Conservation (phyloP, 1,140 invertebrate species). For the Drosophila guanche region DNA sequence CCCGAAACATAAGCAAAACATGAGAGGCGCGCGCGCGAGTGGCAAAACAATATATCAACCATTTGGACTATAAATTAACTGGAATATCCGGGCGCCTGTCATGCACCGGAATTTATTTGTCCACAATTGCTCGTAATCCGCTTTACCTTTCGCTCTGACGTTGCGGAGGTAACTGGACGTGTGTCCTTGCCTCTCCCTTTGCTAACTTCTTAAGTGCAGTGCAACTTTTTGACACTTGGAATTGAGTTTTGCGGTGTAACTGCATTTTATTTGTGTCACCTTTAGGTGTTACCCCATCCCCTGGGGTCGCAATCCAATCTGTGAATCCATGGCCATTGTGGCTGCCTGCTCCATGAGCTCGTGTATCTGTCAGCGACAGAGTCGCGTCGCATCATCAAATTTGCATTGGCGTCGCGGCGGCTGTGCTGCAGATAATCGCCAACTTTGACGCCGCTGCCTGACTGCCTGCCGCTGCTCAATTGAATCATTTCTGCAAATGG, state of each 20-base stretch:
- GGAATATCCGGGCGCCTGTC: conserved; percentile 22
- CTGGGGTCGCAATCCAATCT: conserved; percentile 35
- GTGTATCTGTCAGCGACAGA: conserved; percentile 13
- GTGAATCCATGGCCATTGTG: conserved; percentile 31
- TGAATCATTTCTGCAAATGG: conserved; percentile 56
- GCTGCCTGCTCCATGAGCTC: conserved; percentile 9
- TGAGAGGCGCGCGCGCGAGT: not conserved
- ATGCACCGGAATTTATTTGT: conserved; percentile 47
- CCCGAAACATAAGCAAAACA: conserved; percentile 53
- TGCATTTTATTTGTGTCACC: conserved; percentile 75
- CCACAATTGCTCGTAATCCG: conserved; percentile 52
- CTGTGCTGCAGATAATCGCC: conserved; percentile 64
- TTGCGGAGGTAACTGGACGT: conserved; percentile 3
- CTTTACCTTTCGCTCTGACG: conserved; percentile 46
- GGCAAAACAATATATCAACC: conserved; percentile 53
- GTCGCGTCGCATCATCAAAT: conserved; percentile 55
- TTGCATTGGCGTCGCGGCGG: conserved; percentile 54
- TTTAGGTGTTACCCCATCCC: not conserved
- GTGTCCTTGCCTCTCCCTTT: conserved; percentile 4
- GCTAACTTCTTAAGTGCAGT: conserved; percentile 79
- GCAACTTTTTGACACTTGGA: conserved; percentile 79
- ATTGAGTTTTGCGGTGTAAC: conserved; percentile 81
- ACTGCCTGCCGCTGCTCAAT: conserved; percentile 14
- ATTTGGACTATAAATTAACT: conserved; percentile 62
- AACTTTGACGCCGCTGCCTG: conserved; percentile 30